Conservation (phyloP, 2,113 vertebrate species). For the Corynorhinus townsendii region DNA sequence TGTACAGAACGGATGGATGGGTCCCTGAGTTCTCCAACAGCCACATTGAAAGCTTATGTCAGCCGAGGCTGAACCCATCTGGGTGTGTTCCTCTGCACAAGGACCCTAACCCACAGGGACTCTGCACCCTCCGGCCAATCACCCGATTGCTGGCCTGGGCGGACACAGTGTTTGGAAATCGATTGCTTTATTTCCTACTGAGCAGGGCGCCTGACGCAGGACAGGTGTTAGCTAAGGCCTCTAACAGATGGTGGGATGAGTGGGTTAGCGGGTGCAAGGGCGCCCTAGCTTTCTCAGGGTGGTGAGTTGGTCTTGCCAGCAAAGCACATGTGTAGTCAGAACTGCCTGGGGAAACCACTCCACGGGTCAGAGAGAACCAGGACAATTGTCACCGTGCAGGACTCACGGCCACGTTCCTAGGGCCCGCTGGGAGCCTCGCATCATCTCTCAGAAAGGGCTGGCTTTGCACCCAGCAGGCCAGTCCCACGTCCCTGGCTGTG, state of each 20-base stretch:
- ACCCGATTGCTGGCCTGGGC: not conserved
- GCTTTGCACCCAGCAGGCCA: not conserved
- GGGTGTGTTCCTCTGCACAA: not conserved
- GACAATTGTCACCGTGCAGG: not conserved
- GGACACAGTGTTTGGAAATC: not conserved
- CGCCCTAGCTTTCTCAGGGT: fast-evolving
- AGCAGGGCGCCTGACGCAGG: not conserved
- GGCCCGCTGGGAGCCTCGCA: not conserved
- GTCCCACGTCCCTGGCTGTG: not conserved
- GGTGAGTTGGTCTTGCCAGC: fast-evolving
- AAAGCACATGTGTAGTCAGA: not conserved
- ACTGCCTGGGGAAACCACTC: not conserved
- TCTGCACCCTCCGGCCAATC: not conserved
- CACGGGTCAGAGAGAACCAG: not conserved
- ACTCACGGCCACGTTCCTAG: not conserved
- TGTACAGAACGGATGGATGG: not conserved
- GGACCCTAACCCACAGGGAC: not conserved
- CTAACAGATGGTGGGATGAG: not conserved
- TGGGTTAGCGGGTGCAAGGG: not conserved
- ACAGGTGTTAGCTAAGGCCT: not conserved
- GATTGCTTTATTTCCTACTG: not conserved
- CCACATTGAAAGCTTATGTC: not conserved
- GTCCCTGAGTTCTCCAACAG: not conserved
- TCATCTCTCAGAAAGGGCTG: not conserved
- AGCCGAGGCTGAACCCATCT: not conserved